Evolutionary conservation across 2,888 invertebrate genomes (phyloP), one percentile per base, ranked within the genome.

Genomic region (Lysandra bellargus): DNA sequence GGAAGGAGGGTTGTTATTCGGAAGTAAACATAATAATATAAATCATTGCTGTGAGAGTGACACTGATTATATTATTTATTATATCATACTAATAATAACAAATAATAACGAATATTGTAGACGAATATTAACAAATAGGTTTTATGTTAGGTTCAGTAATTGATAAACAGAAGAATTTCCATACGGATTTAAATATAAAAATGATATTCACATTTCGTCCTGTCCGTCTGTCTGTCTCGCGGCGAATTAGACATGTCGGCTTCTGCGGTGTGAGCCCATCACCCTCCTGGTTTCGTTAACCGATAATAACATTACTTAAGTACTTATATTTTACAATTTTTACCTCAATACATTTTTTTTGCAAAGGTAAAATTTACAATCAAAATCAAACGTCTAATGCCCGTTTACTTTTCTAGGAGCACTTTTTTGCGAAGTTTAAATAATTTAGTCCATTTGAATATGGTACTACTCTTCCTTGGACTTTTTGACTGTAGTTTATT

Each of bases 281-380:
- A 79, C 74, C 64, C 44, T 49, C 44, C 44, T 40, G 57, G 69
- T 14, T 64, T 12, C 33, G 30, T 78, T 78, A 78, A 30, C 14
- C 14, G 17, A 73, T 80, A 76, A 80, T 72, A 57, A 73, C 44
- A 79, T 74, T 74, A 74, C 44, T 74, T 44, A 74, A 79, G 44
- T 74, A 74, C 44, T 74, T 44, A 74, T 74, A n/a, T 74, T 74
- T 44, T 37, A 40, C 2, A 5, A n/a, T 73, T 61, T 14, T 17
- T 61, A 61, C 61, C 23, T 23, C 23, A 17, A 57, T 53, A 53
- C 4, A 17, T 1, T 57, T 57, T 57, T 17, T 17, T 57, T 17
- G 57, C 4, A 4, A 57, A 17, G 17, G 17, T 17, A 57, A 53
- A 53, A 12, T 53, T 2, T 53, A 17, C 4, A 57, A 12, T 57